Percentiles rank a stretch among this genome's conserved stretches.
Conservation (phyloP, 2,797 vertebrate genomes). For the Rachycentron canadum region DNA sequence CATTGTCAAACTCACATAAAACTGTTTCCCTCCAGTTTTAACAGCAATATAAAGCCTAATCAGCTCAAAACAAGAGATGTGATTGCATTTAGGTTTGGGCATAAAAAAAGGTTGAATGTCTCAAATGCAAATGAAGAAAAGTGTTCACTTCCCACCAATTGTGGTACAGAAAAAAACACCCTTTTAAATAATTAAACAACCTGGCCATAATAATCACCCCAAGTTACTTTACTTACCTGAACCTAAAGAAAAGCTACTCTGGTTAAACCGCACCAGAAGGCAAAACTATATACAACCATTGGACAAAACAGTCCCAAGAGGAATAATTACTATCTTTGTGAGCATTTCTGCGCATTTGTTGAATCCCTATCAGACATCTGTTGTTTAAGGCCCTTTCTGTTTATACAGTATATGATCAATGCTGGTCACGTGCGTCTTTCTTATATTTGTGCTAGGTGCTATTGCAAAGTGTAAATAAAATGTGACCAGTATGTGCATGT, state of each 20-base stretch:
- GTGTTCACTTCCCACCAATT: too few species aligned
- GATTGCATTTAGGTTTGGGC: conserved; percentile 3
- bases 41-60: neutral
- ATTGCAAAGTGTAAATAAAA: neutral
- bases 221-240: neutral
- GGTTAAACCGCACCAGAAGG: neutral
- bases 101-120: conserved; percentile 3
- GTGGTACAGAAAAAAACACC: too few species aligned
- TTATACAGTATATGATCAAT: neutral
- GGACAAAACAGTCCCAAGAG: neutral
- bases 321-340: neutral
- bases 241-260: neutral
- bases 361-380: neutral
- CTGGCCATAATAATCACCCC: neutral
- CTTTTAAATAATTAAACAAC: neutral
- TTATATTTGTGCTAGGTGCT: neutral
- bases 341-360: neutral
- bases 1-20: conserved; percentile 12
- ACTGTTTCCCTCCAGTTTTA: neutral
- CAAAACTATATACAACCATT: neutral
- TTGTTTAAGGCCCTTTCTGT: neutral
- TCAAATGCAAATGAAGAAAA: neutral
- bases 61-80: conserved; percentile 2
- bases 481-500: neutral
- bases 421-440: neutral